These are phyloP conservation scores for Pitta sordida DNA, from an alignment of 2,113 vertebrate species.

Conservation along the genomic window DNA sequence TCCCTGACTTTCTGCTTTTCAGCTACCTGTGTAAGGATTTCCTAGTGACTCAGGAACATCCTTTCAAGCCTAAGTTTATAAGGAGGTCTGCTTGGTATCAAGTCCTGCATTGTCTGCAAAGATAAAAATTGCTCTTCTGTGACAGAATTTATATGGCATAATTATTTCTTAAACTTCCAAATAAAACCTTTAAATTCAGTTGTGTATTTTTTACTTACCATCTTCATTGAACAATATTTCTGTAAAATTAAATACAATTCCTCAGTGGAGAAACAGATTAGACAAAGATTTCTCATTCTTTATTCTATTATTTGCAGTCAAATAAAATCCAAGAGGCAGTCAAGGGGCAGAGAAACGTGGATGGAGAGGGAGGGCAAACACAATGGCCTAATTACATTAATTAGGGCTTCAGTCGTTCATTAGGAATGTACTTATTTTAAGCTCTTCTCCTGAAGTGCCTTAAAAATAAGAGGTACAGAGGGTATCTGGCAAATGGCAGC, in stretches of 20 bases:
- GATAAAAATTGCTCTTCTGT: background rate
- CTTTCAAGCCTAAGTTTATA: background rate
- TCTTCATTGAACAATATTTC: background rate
- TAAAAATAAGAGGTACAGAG: background rate
- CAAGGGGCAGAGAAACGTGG: background rate
- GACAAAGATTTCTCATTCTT: background rate
- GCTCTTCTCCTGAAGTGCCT: background rate
- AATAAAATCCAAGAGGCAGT: background rate
- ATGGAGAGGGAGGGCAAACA: background rate
- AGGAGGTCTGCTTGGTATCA: background rate
- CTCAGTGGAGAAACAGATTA: background rate
- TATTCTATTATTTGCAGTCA: background rate
- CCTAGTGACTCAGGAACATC: background rate
- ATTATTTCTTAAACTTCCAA: background rate
- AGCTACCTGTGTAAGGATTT: background rate
- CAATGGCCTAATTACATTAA: background rate
- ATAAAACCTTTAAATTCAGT: background rate
- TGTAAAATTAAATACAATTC: background rate
- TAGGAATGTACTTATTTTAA: background rate
- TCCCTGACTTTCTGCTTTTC: background rate
- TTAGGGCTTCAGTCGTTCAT: background rate
- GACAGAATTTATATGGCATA: background rate
- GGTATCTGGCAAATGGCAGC: background rate
- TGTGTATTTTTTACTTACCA: background rate
- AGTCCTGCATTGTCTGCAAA: background rate